Percentiles rank a stretch among this genome's conserved stretches.
These are phyloP conservation scores for Mythimna albipuncta DNA, from an alignment of 2,888 invertebrate species.

Conservation along the genomic window DNA sequence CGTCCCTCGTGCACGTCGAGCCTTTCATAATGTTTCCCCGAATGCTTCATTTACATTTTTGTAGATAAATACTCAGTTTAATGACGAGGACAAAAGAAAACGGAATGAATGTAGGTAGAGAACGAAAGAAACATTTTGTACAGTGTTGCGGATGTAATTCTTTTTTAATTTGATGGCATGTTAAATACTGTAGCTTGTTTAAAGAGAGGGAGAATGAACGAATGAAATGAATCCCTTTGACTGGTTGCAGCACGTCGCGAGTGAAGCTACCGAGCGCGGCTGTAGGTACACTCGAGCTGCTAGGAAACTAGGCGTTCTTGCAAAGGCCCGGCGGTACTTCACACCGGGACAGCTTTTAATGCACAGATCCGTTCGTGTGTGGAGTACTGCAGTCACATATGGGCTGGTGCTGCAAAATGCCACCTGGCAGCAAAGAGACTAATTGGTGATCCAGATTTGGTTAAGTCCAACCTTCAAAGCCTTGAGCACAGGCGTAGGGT, in stretches of 20 bases:
- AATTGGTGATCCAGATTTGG: too few species aligned
- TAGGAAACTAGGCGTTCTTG: too few species aligned
- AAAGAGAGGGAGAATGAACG: background rate
- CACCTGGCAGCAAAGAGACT: too few species aligned
- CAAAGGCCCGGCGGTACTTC: too few species aligned
- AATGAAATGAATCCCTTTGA: background rate
- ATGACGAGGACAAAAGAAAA: constrained; percentile 2
- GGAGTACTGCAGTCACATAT: too few species aligned
- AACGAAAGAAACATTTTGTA: background rate
- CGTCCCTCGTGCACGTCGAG: background rate
- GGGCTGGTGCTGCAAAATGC: too few species aligned
- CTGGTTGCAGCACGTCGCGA: background rate
- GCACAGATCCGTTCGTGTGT: too few species aligned
- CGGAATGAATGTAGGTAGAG: background rate
- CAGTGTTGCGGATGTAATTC: background rate
- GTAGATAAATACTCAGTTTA: constrained; percentile 4
- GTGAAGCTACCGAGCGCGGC: background rate
- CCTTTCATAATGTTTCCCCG: background rate
- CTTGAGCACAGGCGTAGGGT: too few species aligned
- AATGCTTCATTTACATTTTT: constrained; percentile 5
- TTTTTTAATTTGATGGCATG: constrained; percentile 6
- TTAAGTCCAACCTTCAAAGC: too few species aligned
- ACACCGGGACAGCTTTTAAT: too few species aligned
- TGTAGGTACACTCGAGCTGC: background rate
- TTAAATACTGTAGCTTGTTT: background rate